These are phyloP conservation scores for Ecliptopera silaceata DNA, from an alignment of 2,888 invertebrate species.

Conservation along the genomic window DNA sequence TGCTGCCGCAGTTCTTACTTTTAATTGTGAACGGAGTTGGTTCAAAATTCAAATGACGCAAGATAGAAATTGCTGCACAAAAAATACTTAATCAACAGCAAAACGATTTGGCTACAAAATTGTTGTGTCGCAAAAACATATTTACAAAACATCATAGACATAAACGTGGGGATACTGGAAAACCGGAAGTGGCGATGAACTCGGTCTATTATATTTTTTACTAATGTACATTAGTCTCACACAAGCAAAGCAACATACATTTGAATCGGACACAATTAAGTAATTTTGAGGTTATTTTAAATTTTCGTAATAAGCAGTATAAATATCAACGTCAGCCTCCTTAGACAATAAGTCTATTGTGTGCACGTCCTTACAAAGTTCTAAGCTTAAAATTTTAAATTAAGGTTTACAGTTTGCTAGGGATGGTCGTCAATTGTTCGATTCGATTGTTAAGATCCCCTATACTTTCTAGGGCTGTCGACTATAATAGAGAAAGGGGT, in stretches of 20 bases:
- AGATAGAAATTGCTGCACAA: slow-evolving; percentile 4
- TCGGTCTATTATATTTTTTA: slow-evolving; percentile 29
- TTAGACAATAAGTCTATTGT: slow-evolving; percentile 19
- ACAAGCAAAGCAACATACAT: slow-evolving; percentile 1
- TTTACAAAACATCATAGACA: slow-evolving; percentile 9
- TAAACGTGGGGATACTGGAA: slow-evolving; percentile 23
- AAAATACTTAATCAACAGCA: not conserved
- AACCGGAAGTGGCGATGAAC: slow-evolving; percentile 37
- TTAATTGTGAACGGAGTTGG: slow-evolving; percentile 23
- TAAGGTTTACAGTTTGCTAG: slow-evolving; percentile 37
- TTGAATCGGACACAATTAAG: not conserved
- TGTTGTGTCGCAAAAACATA: slow-evolving; percentile 12
- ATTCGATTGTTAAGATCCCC: slow-evolving; percentile 58
- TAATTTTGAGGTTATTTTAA: too few species aligned
- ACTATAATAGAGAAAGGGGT: slow-evolving; percentile 63
- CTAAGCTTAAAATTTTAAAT: slow-evolving; percentile 38
- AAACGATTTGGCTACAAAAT: not conserved
- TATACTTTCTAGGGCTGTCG: slow-evolving; percentile 47
- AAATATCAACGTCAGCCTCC: slow-evolving; percentile 6
- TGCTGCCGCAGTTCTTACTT: slow-evolving; percentile 45
- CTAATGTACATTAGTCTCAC: slow-evolving; percentile 22
- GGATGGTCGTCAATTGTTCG: slow-evolving; percentile 44
- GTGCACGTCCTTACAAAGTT: slow-evolving; percentile 24
- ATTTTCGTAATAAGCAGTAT: not conserved
- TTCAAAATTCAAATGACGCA: slow-evolving; percentile 9